Base-by-base conservation (phyloP, 2,797 vertebrate genomes). In the Gallinago stenura region DNA sequence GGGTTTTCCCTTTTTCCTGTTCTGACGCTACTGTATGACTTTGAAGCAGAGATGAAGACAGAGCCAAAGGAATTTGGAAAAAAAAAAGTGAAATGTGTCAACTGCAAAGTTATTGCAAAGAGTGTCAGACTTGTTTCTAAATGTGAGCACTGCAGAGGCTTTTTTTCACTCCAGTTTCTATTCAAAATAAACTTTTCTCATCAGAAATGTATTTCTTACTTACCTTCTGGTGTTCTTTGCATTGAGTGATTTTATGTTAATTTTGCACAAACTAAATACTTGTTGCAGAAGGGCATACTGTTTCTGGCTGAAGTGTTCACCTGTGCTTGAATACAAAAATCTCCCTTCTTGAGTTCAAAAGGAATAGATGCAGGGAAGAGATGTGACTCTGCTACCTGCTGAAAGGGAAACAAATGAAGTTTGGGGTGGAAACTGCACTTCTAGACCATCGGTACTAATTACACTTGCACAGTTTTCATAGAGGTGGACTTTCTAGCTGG, bases 101-200 rank as follows among this genome's bases (percentile, higher is more conserved):
- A 26, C 10, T 30, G 30, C 12, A 14, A 53, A 61, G n/a, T 76
- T 62, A 65, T 26, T 54, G 53, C 0, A 0, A 65, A 61, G 10
- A 35, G 39, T 24, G 41, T 62, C 56, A 57, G 65, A 37, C 51
- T 83, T 65, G 30, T 48, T 91, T 39, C 78, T 60, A 21, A 96
- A 61, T 35, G 9, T 33, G 62, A 91, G 43, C 43, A 45, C 83
- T 92, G 84, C 76, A 88, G 54, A 90, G 73, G 33, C 57, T 71
- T 69, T 89, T 90, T 88, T 84, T 51, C 93, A 77, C 35, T 80
- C 90, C 70, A 75, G 90, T 89, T 90, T n/a, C 70, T 87, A 41
- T 64, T 70, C 4, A 75, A 87, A 97, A 97, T 97, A 97, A 97
- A 97, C 53, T 56, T 77, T 83, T 66, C 66, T 90, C 70, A 30